These are phyloP conservation scores for Pomacea canaliculata DNA, from an alignment of 2,888 invertebrate species.

Conservation along the genomic window DNA sequence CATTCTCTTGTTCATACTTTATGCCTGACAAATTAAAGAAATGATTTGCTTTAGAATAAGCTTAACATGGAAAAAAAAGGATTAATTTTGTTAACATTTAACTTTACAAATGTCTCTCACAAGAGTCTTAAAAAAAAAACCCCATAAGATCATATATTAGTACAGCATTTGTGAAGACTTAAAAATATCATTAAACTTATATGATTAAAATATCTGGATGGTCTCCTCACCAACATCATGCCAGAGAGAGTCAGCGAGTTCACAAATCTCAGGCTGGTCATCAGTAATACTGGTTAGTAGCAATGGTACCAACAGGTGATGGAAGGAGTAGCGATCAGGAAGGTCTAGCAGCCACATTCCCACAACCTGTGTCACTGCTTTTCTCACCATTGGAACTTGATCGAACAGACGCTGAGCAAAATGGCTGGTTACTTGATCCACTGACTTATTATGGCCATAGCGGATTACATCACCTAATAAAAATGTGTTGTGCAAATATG, in stretches of 20 bases:
- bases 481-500: not conserved
- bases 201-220: not conserved
- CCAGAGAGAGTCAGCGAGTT: conserved; percentile 66
- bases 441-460: conserved; percentile 79
- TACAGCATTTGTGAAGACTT: too few relatives aligned
- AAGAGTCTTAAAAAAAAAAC: too few relatives aligned
- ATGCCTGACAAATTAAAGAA: conserved; percentile 74
- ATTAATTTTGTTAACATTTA: not conserved
- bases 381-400: conserved; percentile 79
- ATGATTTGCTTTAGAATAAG: not conserved
- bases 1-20: conserved; percentile 87
- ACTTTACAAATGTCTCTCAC: too few relatives aligned
- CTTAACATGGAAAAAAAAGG: not conserved
- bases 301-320: conserved; percentile 86
- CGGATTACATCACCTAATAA: conserved; percentile 74
- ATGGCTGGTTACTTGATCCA: conserved; percentile 82
- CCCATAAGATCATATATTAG: too few relatives aligned
- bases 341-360: conserved; percentile 84
- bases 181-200: too few relatives aligned
- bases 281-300: conserved; percentile 88
- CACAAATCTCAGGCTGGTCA: conserved; percentile 77
- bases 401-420: conserved; percentile 91
- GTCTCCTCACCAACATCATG: conserved; percentile 66
- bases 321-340: conserved; percentile 89
- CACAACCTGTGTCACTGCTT: conserved; percentile 81